Conservation (phyloP, 92 coral and sea anemone species). For the Metridium senile region DNA sequence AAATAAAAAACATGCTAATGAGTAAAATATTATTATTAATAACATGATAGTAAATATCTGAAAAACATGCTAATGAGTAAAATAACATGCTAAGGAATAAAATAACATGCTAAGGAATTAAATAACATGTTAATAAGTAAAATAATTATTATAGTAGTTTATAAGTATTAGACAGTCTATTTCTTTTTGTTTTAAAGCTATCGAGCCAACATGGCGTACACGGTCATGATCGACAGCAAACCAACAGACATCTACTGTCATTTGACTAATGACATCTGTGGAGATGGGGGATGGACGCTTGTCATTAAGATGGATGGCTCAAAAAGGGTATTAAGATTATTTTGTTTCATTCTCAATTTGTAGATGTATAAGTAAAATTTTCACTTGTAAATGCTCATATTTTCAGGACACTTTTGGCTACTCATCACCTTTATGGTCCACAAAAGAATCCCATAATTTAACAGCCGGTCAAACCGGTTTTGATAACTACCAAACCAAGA, state of each 20-base stretch:
- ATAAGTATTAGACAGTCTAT: no score
- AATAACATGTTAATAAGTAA: no score
- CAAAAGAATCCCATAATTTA: constrained; percentile 37
- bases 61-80: no score
- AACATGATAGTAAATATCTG: no score
- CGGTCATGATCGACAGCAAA: constrained; percentile 17
- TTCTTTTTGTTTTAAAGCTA: constrained; percentile 9
- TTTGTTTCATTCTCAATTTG: no score
- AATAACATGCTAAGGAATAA: no score
- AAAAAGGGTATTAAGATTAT: constrained; percentile 12
- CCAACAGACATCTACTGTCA: constrained; percentile 36
- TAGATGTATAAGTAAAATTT: no score
- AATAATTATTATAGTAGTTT: no score
- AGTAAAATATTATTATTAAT: no score
- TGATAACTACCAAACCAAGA: constrained; percentile 63
- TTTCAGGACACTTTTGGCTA: constrained; percentile 42
- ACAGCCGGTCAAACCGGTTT: constrained; percentile 52
- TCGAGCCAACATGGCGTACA: constrained; percentile 19
- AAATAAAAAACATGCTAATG: no score
- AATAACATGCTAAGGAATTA: no score
- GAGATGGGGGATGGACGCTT: constrained; percentile 48
- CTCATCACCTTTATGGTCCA: constrained; percentile 55
- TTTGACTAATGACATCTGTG: constrained; percentile 22
- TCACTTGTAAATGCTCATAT: no score
- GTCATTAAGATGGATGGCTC: constrained; percentile 41